A percentile compares a stretch with the other conserved stretches of the same genome.
Evolutionary conservation across 2,888 invertebrate genomes (phyloP).

Genomic region (Rhingia campestris): DNA sequence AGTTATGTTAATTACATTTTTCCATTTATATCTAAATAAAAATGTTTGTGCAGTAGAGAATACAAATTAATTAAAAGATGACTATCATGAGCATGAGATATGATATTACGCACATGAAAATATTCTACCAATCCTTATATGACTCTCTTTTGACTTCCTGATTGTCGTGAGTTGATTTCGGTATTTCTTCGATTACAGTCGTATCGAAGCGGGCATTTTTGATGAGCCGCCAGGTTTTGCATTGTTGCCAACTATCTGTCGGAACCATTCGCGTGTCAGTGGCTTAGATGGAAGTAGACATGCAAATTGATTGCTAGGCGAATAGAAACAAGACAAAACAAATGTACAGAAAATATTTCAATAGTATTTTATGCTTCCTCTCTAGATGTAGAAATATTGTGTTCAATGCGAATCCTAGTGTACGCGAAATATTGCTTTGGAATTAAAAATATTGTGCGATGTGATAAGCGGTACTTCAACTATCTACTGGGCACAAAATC

Average conservation of each 20-base stretch:
- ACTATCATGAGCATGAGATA: not conserved
- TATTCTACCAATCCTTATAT: not conserved
- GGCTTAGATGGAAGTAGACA: not conserved
- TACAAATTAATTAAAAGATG: slow-evolving; percentile 18
- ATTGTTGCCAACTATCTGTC: slow-evolving; percentile 2
- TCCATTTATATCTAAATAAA: no score
- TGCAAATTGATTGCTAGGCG: not conserved
- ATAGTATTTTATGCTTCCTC: no score
- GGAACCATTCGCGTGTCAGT: not conserved
- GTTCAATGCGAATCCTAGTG: no score
- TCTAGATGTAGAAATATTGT: no score
- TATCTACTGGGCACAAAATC: no score
- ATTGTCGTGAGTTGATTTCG: not conserved
- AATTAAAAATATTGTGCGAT: no score
- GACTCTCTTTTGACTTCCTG: slow-evolving; percentile 19
- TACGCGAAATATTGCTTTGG: no score
- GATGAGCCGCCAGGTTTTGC: not conserved
- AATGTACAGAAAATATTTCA: not conserved
- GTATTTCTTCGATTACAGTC: not conserved
- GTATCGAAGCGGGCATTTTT: not conserved
- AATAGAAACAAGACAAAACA: not conserved
- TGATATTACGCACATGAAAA: not conserved
- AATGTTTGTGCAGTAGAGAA: not conserved
- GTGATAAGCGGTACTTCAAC: no score
- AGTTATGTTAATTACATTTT: not conserved